A percentile compares a stretch with the other conserved stretches of the same genome.
These are phyloP conservation scores for Drosophila meridiana DNA, from an alignment of 2,888 invertebrate genomes.

Conservation along the genomic window DNA sequence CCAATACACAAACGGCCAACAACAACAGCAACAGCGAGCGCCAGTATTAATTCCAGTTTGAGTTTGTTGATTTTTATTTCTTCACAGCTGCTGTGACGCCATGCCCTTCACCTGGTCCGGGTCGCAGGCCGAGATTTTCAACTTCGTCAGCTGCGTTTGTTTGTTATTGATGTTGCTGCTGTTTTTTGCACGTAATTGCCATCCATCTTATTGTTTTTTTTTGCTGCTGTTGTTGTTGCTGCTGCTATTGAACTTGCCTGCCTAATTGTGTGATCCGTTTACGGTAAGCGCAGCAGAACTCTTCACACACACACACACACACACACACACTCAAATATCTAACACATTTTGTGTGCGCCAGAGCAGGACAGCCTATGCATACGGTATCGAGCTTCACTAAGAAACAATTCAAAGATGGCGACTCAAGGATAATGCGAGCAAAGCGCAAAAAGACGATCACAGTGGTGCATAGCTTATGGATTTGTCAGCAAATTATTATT, in stretches of 20 bases:
- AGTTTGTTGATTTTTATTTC: constrained; percentile 17
- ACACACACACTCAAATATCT: background rate
- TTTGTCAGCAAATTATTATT: background rate
- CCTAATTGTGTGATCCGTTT: constrained; percentile 9
- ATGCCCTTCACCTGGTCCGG: constrained; percentile 73
- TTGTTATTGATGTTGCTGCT: constrained; percentile 8
- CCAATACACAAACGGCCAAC: background rate
- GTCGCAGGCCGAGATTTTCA: constrained; percentile 23
- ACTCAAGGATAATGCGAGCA: constrained; percentile 31
- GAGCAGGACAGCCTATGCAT: background rate
- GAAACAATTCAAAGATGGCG: constrained; percentile 30
- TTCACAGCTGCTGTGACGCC: constrained; percentile 64
- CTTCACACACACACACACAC: background rate
- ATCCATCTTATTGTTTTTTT: constrained; percentile 19
- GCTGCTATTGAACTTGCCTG: constrained; percentile 34
- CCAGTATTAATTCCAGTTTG: constrained; percentile 31
- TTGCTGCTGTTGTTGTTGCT: constrained; percentile 7
- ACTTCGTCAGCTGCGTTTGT: constrained; percentile 20
- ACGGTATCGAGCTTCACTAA: constrained; percentile 16
- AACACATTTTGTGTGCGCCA: background rate
- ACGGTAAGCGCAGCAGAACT: constrained; percentile 26
- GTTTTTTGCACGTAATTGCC: constrained; percentile 8
- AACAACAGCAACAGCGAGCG: constrained; percentile 8
- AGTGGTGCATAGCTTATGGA: constrained; percentile 17
- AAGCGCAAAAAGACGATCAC: constrained; percentile 11